Percentiles rank a stretch among this genome's conserved stretches.
phyloP scores from a whole-genome alignment of 1,140 invertebrate genomes.

The Tachypleus tridentatus region DNA sequence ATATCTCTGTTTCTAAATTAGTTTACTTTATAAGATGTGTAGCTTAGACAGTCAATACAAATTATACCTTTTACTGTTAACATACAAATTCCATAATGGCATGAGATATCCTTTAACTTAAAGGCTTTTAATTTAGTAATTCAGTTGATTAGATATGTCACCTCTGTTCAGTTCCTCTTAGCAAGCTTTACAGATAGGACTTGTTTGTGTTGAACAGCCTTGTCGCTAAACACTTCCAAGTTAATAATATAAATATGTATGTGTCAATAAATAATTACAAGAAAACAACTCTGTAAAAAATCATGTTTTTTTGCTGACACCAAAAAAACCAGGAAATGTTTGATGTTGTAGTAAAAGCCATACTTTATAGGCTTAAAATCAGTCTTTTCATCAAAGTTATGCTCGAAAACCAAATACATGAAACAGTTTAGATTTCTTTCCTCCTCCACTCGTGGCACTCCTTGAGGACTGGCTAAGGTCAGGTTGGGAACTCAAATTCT shows the following conservation, averaged over 20 bases:
- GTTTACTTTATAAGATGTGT: too few relatives aligned
- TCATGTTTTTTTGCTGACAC: constrained; percentile 3
- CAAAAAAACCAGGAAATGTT: constrained; percentile 6
- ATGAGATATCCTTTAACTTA: too few relatives aligned
- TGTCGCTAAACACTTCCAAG: too few relatives aligned
- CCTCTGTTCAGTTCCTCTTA: too few relatives aligned
- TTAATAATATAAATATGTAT: neutral
- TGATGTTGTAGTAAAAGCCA: constrained; percentile 3
- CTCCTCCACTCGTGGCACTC: constrained; percentile 35
- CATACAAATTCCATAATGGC: too few relatives aligned
- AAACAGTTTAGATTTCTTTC: constrained; percentile 49
- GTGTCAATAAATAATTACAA: constrained; percentile 8
- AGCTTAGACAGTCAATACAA: too few relatives aligned
- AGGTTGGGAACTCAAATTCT: constrained; percentile 8
- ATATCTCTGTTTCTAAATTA: too few relatives aligned
- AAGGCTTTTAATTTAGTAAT: too few relatives aligned
- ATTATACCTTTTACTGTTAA: too few relatives aligned
- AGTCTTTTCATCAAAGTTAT: constrained; percentile 14
- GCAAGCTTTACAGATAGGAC: too few relatives aligned
- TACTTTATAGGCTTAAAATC: neutral
- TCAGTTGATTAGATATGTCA: too few relatives aligned
- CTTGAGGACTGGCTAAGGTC: constrained; percentile 31
- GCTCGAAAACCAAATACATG: constrained; percentile 43
- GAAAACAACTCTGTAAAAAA: neutral
- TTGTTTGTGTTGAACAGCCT: too few relatives aligned